Evolutionary conservation across 2,113 vertebrate species (phyloP), one percentile per base, ranked within the genome.

Genomic region (Lophochroa leadbeateri): DNA sequence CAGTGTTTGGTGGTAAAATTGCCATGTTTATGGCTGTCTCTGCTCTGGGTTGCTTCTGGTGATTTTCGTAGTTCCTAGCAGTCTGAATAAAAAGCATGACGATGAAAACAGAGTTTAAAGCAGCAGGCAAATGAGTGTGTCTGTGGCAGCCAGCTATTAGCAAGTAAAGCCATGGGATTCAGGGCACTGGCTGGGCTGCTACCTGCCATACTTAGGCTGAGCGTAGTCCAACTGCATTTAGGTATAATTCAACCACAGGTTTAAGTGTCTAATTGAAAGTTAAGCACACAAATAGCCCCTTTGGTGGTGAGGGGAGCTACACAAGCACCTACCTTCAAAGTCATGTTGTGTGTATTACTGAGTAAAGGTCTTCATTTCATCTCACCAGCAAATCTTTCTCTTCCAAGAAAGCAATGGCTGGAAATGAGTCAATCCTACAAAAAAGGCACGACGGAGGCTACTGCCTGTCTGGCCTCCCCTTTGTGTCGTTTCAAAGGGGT

Each of bases 11-110:
- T 53, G 77, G 17, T 70, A 63, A 63, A 86, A 74, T 63, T 20
- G 60, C 81, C 2, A 1, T 91, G 60, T 37, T 78, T 81, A 16
- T 41, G 50, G 53, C 83, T 17, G 31, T 27, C 71, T 89, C 33
- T 96, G 81, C 86, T 72, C 58, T 17, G 49, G 44, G 37, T 76
- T 92, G 70, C 90, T 89, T 60, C 74, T 91, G 79, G 75, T 89
- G 89, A 82, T 94, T 94, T 94, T 71, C 0, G 0, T 85, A n/a
- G 75, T 95, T 93, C 52, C 70, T 79, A 85, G 88, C 47, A 90
- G 41, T 72, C 29, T 53, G 61, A 90, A 80, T 76, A 60, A 91
- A 83, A 88, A 67, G 55, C 61, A 37, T 60, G 64, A 78, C 1
- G 23, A 69, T 77, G 79, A 86, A 90, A 95, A 82, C 0, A 1